Evolutionary conservation across 1,140 invertebrate genomes (phyloP), one percentile per base, ranked within the genome.

Genomic region (Bombus cullumanus): DNA sequence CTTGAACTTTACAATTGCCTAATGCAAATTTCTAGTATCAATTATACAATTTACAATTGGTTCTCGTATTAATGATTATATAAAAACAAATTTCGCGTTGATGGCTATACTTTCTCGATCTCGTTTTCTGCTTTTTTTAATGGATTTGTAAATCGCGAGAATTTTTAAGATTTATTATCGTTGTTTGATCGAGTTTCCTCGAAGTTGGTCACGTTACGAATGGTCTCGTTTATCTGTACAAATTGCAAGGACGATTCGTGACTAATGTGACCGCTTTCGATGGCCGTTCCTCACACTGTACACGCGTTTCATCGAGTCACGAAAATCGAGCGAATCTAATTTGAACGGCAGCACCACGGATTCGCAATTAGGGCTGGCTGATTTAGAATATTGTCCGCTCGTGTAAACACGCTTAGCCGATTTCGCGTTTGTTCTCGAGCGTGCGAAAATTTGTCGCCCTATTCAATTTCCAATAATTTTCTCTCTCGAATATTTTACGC

Each of bases 331-430:
- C 66, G 76, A 72, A 85, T 75, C 79, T 81, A 88, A 88, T 86
- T 89, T 81, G 69, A 89, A 81, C 66, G 78, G 39, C 59, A 79
- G 31, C 53, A 78, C 59, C 64, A 37, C 81, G 57, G 71, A 66
- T 74, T 86, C 47, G 73, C 62, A 82, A 86, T 86, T 78, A 86
- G 84, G 64, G 31, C 53, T 15, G 64, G 47, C 41, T 77, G 79
- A 83, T 86, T 83, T 78, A 77, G 87, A 86, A 86, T 83, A 86
- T 88, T 81, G 78, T 53, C 57, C 77, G 71, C 37, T 72, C 59
- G 57, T 76, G 68, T 81, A 69, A 88, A 83, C 68, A 86, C 66
- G 62, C 53, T 22, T 53, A 66, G 31, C 34, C 43, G 75, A 74
- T 81, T 66, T 82, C 39, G 0, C 78, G 53, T 77, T 69, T 81